Percentiles rank a stretch among this genome's conserved stretches.
Evolutionary conservation across 2,888 invertebrate genomes (phyloP).

Genomic region (Xestoiulus laeticollis): DNA sequence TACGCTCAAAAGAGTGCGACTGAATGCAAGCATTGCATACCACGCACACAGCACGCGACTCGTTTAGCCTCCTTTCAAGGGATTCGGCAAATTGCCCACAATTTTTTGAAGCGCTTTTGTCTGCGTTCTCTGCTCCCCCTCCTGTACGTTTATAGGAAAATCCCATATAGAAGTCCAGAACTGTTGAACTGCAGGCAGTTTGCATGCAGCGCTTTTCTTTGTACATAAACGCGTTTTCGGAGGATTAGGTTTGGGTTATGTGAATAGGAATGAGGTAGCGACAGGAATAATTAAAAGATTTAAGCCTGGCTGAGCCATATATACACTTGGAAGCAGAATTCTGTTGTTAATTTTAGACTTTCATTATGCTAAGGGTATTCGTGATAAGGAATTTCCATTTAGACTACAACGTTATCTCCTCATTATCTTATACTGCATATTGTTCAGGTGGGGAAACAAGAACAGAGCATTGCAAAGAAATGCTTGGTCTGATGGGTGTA

Average conservation of each 20-base stretch:
- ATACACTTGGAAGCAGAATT: not conserved
- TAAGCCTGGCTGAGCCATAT: not conserved
- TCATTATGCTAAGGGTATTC: not conserved
- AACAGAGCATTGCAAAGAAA: too few species aligned
- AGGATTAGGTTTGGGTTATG: not conserved
- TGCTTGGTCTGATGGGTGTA: too few species aligned
- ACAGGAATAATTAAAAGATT: too few species aligned
- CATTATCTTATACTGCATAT: too few species aligned
- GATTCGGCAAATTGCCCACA: not conserved
- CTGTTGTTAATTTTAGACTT: not conserved
- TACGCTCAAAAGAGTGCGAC: not conserved
- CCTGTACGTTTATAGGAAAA: not conserved
- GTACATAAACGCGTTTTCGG: not conserved
- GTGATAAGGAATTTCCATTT: not conserved
- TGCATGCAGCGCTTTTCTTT: not conserved
- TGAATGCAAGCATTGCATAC: not conserved
- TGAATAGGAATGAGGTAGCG: not conserved
- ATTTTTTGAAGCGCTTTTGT: not conserved
- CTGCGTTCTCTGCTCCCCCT: not conserved
- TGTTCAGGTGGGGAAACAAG: too few species aligned
- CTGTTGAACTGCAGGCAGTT: not conserved
- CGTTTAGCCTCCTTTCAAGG: conserved; percentile 44
- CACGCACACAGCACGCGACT: not conserved
- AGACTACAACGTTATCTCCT: too few species aligned
- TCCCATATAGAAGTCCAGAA: not conserved